phyloP scores from a whole-genome alignment of 2,797 vertebrate species.

The Sternarchorhynchus goeldii region DNA sequence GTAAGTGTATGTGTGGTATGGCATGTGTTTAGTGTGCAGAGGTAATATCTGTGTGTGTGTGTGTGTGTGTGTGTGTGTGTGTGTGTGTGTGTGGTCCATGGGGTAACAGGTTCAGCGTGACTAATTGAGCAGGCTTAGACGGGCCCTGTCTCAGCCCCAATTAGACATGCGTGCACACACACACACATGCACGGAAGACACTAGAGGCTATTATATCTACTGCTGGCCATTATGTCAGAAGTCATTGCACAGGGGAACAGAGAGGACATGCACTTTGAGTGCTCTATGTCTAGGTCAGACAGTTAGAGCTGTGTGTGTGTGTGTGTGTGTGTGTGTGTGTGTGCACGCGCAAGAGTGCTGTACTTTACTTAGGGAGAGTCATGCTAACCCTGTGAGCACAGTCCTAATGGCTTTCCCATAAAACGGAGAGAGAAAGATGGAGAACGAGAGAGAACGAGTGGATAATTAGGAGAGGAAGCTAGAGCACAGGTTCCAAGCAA shows the following conservation, averaged over 20 bases:
- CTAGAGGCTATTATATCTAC: conserved; percentile 31
- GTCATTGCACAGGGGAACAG: conserved; percentile 19
- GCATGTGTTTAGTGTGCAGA: background rate
- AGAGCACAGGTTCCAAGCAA: background rate
- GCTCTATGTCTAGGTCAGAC: background rate
- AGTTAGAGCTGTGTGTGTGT: background rate
- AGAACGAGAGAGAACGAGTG: background rate
- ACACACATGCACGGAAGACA: conserved; percentile 41
- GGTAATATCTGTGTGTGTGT: background rate
- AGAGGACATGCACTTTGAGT: conserved; percentile 21
- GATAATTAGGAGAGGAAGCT: background rate
- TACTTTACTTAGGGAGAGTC: background rate
- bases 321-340: too few relatives aligned
- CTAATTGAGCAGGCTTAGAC: conserved; percentile 54
- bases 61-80: conserved; percentile 4
- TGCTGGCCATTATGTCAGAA: conserved; percentile 31
- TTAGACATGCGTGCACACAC: conserved; percentile 44
- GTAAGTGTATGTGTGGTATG: background rate
- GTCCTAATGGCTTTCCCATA: background rate
- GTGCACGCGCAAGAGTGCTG: too few relatives aligned
- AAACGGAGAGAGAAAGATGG: background rate
- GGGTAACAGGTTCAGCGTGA: conserved; percentile 45
- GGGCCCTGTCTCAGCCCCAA: conserved; percentile 30
- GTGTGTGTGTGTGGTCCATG: conserved; percentile 46
- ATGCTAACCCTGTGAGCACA: background rate